Conservation (phyloP, 2,888 invertebrate species). For the Pterostichus madidus region DNA sequence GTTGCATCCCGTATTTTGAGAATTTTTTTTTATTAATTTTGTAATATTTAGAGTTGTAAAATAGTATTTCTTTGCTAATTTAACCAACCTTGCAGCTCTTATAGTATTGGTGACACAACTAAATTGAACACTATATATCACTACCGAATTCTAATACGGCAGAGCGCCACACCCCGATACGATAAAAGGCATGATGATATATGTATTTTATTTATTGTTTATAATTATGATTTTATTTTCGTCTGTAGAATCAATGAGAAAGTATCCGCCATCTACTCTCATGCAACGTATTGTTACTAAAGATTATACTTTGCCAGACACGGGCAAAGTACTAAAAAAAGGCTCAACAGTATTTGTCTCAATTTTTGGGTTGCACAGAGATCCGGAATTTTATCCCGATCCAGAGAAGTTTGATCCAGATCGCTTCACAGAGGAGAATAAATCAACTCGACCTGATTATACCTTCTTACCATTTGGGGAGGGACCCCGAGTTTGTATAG, state of each 20-base stretch:
- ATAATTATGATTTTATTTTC: not conserved
- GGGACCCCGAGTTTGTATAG: conserved; percentile 76
- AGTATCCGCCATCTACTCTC: conserved; percentile 6
- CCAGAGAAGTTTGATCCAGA: conserved; percentile 25
- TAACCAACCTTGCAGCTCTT: too few relatives aligned
- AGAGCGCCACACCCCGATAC: too few relatives aligned
- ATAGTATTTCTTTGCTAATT: too few relatives aligned
- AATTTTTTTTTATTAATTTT: too few relatives aligned
- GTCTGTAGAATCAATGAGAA: conserved; percentile 16
- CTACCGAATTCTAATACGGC: too few relatives aligned
- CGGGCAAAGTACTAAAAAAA: not conserved
- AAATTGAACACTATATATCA: too few relatives aligned
- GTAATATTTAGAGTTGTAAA: too few relatives aligned
- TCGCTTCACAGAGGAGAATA: conserved; percentile 23
- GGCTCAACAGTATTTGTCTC: not conserved
- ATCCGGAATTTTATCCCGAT: conserved; percentile 36
- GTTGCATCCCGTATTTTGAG: too few relatives aligned
- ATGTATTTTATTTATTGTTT: too few relatives aligned
- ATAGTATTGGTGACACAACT: too few relatives aligned
- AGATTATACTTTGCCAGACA: conserved; percentile 1
- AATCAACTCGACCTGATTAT: conserved; percentile 3
- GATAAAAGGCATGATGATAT: too few relatives aligned
- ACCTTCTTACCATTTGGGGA: conserved; percentile 75
- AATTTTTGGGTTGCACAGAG: not conserved
- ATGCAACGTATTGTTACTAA: conserved; percentile 14